Conservation (phyloP, 2,113 vertebrate genomes). For the Ciconia maguari region DNA sequence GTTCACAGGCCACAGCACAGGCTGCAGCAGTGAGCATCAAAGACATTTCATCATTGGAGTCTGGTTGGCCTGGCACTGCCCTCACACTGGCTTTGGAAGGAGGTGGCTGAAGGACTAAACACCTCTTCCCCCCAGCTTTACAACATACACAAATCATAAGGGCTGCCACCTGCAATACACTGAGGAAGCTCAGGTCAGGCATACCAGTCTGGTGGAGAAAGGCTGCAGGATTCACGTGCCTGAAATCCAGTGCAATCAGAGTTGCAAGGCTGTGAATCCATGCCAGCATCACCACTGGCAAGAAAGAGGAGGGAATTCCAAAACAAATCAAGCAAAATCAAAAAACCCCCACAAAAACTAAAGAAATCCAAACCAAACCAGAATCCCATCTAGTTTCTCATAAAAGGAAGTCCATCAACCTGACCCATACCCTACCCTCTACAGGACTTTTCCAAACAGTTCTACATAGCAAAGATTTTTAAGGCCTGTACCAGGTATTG, state of each 20-base stretch:
- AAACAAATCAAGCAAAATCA: background rate
- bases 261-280: background rate
- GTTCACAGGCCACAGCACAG: background rate
- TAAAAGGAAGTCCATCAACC: background rate
- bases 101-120: background rate
- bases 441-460: background rate
- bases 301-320: background rate
- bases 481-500: background rate
- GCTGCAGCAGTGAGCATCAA: background rate
- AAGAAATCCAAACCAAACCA: background rate
- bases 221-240: background rate
- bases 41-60: background rate
- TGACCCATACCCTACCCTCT: background rate
- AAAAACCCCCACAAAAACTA: background rate
- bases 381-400: background rate
- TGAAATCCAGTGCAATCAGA: background rate
- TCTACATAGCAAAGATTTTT: background rate
- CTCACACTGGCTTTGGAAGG: background rate
- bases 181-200: background rate
- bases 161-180: background rate
- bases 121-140: background rate
- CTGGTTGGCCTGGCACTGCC: background rate
- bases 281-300: background rate
- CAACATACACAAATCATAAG: background rate
- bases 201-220: background rate